A percentile compares a stretch with the other conserved stretches of the same genome.
Evolutionary conservation across 2,888 invertebrate species (phyloP).

Genomic region (Arenicola marina): DNA sequence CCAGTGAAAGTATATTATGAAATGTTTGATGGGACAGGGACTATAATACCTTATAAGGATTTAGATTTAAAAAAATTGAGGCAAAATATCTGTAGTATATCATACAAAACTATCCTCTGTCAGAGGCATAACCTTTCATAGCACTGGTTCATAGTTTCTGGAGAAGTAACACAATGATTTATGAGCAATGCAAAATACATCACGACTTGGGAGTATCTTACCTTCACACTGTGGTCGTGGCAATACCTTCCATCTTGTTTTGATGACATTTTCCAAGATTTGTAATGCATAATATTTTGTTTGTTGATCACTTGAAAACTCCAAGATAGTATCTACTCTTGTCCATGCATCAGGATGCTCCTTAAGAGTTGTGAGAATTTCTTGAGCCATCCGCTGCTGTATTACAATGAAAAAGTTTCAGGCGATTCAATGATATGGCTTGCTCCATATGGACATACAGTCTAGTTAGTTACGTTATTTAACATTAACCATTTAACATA

Average conservation of each 20-base stretch:
- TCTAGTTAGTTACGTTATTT: too few species aligned
- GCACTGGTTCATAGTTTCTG: not conserved
- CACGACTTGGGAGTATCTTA: too few species aligned
- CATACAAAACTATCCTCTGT: not conserved
- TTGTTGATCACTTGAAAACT: conserved; percentile 93
- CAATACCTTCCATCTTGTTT: conserved; percentile 97
- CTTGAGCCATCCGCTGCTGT: conserved; percentile 77
- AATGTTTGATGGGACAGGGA: too few species aligned
- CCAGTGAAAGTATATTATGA: too few species aligned
- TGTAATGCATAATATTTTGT: conserved; percentile 99
- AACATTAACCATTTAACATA: too few species aligned
- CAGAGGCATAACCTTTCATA: not conserved
- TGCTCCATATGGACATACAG: not conserved
- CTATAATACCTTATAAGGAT: too few species aligned
- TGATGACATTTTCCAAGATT: conserved; percentile 98
- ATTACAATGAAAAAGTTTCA: conserved; percentile 19
- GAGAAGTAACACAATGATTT: conserved; percentile 1
- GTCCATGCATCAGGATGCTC: conserved; percentile 99
- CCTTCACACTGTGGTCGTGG: conserved; percentile 96
- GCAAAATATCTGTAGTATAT: too few species aligned
- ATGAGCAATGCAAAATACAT: too few species aligned
- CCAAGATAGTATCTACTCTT: conserved; percentile 96
- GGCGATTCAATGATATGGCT: not conserved
- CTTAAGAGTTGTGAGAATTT: conserved; percentile 90
- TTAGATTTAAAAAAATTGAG: too few species aligned